These are phyloP conservation scores for Nothocercus nigrocapillus DNA, from an alignment of 2,113 vertebrate species.

Conservation along the genomic window DNA sequence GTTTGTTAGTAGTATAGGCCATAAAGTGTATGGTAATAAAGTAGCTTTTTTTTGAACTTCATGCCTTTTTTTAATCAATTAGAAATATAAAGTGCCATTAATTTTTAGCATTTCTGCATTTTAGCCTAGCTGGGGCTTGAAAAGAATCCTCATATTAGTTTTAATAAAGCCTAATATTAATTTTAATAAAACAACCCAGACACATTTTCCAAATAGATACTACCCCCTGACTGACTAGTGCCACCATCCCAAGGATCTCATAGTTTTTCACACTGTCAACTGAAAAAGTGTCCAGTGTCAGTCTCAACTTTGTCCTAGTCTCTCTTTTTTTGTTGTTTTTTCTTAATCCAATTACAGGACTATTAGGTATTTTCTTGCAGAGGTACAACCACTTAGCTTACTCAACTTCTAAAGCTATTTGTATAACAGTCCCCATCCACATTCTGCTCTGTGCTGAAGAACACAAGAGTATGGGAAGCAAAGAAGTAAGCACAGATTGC, in stretches of 20 bases:
- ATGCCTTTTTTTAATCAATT: background rate
- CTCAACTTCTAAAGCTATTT: background rate
- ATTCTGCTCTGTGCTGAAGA: background rate
- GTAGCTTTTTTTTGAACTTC: background rate
- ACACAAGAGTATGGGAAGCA: background rate
- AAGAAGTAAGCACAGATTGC: background rate
- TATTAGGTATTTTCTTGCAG: background rate
- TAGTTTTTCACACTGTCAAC: background rate
- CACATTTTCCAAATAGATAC: background rate
- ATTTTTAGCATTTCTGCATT: background rate
- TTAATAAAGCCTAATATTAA: background rate
- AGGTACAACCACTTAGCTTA: background rate
- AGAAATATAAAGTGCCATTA: too few species aligned
- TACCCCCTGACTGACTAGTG: background rate
- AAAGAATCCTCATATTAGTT: background rate
- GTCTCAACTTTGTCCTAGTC: background rate
- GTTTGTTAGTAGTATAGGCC: background rate
- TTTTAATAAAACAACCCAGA: background rate
- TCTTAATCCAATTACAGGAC: background rate
- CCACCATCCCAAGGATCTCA: background rate
- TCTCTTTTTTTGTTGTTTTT: background rate
- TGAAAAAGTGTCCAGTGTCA: background rate
- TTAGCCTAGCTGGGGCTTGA: background rate
- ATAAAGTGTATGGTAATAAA: background rate
- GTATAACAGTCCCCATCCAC: accelerated